Base-by-base conservation (phyloP, 2,113 vertebrate species). In the Pygoscelis antarcticus region DNA sequence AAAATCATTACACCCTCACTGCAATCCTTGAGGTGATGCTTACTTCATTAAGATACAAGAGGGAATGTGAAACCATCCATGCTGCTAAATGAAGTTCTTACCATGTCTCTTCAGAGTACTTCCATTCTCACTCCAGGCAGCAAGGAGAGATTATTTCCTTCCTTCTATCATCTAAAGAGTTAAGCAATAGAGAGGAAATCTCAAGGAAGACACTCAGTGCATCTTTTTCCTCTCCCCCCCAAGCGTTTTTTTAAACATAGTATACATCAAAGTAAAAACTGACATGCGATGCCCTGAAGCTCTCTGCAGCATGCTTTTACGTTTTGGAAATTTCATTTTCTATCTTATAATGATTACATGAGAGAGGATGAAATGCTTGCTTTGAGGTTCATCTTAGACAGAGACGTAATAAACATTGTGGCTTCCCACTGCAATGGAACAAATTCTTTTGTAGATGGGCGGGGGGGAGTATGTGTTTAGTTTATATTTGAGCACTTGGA, bases 311-410 rank as follows among this genome's bases (percentile, higher is more conserved):
- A 98, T 98, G 97, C 98, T 98, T 98, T 98, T 97, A 98, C 93
- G 97, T 98, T 98, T 98, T 93, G 95, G 95, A 98, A 98, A 98
- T 98, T 98, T 98, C 97, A 98, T 98, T 98, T 98, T 98, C 97
- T 98, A 96, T 96, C 96, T 97, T 97, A 96, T 95, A 96, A 98
- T 96, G 96, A 98, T 98, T 98, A 97, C 96, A 98, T 89, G 96
- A 98, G 91, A 96, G 94, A 95, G 92, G 94, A 98, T 97, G 96
- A 98, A 98, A 98, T 98, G 93, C 74, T 97, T 66, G 95, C 96
- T 98, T 98, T 98, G 97, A 97, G 97, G 96, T 97, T 98, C 97
- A 90, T 97, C 97, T 98, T 97, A 97, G 96, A 97, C 82, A 97
- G 94, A 97, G 84, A 97, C 96, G 91, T 97, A 98, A 98, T 97